These are phyloP conservation scores for Orthosia gothica DNA, from an alignment of 2,888 invertebrate genomes.

Conservation along the genomic window DNA sequence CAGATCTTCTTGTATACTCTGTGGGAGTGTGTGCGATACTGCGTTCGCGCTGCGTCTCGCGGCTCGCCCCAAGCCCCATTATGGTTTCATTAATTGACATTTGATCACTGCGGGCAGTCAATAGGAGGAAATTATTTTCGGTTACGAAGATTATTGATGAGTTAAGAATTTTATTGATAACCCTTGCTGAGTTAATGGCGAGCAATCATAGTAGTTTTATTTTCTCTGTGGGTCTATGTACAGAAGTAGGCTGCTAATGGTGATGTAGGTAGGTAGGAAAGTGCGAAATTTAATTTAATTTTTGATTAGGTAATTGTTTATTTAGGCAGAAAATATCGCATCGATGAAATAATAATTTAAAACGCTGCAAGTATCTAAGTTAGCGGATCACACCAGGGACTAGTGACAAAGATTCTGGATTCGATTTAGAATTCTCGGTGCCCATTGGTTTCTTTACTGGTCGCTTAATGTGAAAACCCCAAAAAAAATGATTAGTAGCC, in stretches of 20 bases:
- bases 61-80: constrained; percentile 4
- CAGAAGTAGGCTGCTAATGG: neutral
- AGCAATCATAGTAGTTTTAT: no score
- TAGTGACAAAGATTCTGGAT: no score
- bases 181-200: no score
- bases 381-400: no score
- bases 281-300: neutral
- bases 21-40: constrained; percentile 17
- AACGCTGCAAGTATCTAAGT: no score
- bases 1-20: neutral
- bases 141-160: constrained; percentile 1
- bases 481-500: neutral
- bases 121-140: constrained; percentile 44
- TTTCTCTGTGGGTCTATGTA: no score
- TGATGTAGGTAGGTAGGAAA: neutral
- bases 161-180: neutral
- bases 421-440: no score
- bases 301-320: no score
- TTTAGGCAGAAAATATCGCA: no score
- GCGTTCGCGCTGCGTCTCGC: constrained; percentile 18
- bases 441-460: no score
- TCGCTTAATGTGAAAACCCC: neutral
- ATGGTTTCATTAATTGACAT: constrained; percentile 48
- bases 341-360: no score
- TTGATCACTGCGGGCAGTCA: constrained; percentile 38